phyloP scores from a whole-genome alignment of 2,888 invertebrate genomes.

The Rhamphomyia laevipes region DNA sequence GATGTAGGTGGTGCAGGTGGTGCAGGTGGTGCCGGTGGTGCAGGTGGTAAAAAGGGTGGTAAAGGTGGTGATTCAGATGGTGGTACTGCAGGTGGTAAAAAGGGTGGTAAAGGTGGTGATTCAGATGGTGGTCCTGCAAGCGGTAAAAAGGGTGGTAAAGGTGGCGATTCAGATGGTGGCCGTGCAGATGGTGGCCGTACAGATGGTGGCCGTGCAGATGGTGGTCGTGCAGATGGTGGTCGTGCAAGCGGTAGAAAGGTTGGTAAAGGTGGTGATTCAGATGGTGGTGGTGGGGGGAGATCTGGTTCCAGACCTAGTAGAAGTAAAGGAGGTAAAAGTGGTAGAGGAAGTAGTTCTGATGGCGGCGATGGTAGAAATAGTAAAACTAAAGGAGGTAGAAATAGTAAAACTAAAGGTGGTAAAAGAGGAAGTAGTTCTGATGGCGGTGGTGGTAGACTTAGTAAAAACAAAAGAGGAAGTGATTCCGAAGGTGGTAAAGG shows the following conservation, averaged over 20 bases:
- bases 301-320: too few relatives aligned
- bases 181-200: neutral
- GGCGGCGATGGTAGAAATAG: neutral
- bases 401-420: neutral
- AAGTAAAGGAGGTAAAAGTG: neutral
- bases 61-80: constrained; percentile 5
- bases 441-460: neutral
- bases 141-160: neutral
- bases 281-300: constrained; percentile 1
- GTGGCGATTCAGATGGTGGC: neutral
- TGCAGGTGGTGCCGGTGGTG: constrained; percentile 8
- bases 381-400: neutral
- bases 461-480: neutral
- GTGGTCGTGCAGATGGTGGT: constrained; percentile 4
- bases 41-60: constrained; percentile 9
- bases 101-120: neutral
- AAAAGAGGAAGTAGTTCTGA: neutral
- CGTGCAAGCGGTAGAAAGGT: constrained; percentile 11
- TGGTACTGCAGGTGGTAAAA: neutral
- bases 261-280: constrained; percentile 6
- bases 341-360: neutral
- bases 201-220: neutral
- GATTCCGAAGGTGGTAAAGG: neutral
- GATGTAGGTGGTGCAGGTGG: neutral
- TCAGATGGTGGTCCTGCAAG: neutral